Conservation (phyloP, 2,797 vertebrate species). For the Alauda arvensis region DNA sequence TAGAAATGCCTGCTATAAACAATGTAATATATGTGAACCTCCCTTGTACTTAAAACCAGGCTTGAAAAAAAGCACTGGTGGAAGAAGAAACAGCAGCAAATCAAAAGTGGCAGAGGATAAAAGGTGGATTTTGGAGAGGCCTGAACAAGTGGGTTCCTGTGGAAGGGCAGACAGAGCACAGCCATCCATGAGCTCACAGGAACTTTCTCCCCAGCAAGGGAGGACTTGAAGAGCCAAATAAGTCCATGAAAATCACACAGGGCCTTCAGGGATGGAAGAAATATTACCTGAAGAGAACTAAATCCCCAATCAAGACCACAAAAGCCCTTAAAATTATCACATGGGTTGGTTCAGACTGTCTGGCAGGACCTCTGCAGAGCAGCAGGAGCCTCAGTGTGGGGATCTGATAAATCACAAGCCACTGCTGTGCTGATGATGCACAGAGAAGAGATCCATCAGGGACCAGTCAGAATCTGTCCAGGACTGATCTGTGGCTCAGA, state of each 20-base stretch:
- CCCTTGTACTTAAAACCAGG: not conserved
- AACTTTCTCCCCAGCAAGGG: not conserved
- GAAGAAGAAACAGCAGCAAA: slow-evolving; percentile 30
- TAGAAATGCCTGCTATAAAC: not conserved
- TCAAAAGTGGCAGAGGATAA: slow-evolving; percentile 49
- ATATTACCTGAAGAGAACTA: not conserved
- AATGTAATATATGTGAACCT: not conserved
- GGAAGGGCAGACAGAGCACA: not conserved
- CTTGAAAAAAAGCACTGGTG: not conserved
- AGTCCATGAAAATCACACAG: slow-evolving; percentile 5
- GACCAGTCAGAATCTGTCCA: not conserved
- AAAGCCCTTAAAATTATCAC: not conserved
- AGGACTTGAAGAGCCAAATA: slow-evolving; percentile 18
- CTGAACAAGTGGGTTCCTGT: not conserved
- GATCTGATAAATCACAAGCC: not conserved
- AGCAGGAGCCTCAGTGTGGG: not conserved
- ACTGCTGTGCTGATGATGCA: not conserved
- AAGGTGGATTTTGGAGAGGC: slow-evolving; percentile 4
- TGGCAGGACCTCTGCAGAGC: not conserved
- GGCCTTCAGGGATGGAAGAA: not conserved
- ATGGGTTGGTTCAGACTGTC: not conserved
- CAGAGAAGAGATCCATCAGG: not conserved
- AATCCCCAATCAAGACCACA: not conserved
- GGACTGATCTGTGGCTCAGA: not conserved
- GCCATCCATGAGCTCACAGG: not conserved